A percentile compares a stretch with the other conserved stretches of the same genome.
Evolutionary conservation across 2,113 vertebrate species (phyloP).

Genomic region (Piaya cayana): DNA sequence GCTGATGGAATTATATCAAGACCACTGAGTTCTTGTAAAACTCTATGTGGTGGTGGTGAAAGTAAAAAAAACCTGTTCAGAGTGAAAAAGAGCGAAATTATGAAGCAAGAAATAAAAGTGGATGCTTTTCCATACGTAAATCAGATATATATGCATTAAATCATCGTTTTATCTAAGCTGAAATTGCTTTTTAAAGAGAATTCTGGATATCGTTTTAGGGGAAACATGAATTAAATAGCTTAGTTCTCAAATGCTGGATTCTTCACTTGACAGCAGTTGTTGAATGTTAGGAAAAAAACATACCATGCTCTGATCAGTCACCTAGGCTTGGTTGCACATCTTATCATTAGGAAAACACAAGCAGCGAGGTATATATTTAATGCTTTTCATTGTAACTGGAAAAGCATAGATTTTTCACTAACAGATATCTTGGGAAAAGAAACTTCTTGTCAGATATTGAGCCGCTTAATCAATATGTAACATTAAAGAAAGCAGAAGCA

Average conservation of each 20-base stretch:
- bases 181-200: neutral
- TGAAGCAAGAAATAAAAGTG: slow-evolving; percentile 18
- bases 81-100: neutral
- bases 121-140: neutral
- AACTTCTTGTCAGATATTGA: slow-evolving; percentile 30
- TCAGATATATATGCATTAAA: neutral
- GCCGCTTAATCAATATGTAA: slow-evolving; percentile 33
- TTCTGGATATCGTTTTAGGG: neutral
- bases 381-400: neutral
- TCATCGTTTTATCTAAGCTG: neutral
- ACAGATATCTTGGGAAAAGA: slow-evolving; percentile 1
- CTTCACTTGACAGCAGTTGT: neutral
- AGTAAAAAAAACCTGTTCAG: neutral
- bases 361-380: neutral
- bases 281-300: neutral
- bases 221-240: fast-evolving
- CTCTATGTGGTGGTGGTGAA: fast-evolving
- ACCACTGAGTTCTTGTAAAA: neutral
- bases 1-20: neutral
- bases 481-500: neutral
- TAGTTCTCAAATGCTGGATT: neutral
- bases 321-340: neutral
- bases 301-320: neutral
- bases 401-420: neutral
- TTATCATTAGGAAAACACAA: neutral